Percentiles rank a stretch among this genome's conserved stretches.
Evolutionary conservation across 2,113 vertebrate species (phyloP).

Genomic region (Saguinus imperator): DNA sequence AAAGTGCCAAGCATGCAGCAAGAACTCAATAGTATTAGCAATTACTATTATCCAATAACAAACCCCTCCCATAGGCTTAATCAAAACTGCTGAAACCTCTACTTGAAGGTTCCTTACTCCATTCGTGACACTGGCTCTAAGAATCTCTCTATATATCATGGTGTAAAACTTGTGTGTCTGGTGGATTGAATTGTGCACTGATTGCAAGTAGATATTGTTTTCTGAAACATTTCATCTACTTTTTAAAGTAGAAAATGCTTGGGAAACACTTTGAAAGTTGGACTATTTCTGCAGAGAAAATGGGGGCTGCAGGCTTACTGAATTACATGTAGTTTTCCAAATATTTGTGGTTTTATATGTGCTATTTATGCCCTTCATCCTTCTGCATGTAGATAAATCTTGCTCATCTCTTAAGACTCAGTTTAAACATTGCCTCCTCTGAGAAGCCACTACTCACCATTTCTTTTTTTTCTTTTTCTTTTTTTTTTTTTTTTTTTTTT

Average conservation of each 20-base stretch:
- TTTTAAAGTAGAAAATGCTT: neutral
- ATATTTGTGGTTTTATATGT: neutral
- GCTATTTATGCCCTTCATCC: neutral
- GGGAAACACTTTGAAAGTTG: neutral
- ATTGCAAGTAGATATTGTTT: conserved; percentile 3
- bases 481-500: too few relatives aligned
- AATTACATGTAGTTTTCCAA: neutral
- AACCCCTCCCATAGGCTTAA: neutral
- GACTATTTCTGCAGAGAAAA: neutral
- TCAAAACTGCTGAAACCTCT: neutral
- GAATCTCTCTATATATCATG: neutral
- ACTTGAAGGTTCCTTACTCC: neutral
- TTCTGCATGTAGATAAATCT: neutral
- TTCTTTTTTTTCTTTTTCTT: too few relatives aligned
- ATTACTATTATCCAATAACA: neutral
- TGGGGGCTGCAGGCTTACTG: neutral
- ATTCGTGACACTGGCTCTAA: neutral
- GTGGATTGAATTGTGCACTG: neutral
- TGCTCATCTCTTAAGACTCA: neutral
- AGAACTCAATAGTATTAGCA: neutral
- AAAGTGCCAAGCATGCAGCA: neutral
- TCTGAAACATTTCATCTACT: neutral
- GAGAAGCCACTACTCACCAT: neutral
- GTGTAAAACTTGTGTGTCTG: neutral
- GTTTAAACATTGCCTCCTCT: neutral